Conservation (phyloP, 2,113 vertebrate genomes). For the Nestor notabilis region DNA sequence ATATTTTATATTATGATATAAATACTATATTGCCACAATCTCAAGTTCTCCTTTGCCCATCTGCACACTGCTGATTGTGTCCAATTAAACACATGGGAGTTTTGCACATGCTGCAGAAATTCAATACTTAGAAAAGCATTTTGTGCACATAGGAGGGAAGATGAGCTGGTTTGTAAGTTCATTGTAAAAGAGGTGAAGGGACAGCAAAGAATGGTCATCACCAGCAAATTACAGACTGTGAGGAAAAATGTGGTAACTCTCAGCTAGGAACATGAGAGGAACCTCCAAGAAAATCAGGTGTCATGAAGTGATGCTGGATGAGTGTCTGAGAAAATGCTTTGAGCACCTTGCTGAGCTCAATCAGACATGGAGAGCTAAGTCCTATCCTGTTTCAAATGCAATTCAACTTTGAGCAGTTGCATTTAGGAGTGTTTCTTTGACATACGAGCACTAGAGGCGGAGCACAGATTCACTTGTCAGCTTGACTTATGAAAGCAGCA, state of each 20-base stretch:
- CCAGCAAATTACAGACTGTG: not conserved
- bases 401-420: not conserved
- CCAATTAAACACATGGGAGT: not conserved
- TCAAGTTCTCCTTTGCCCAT: not conserved
- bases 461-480: not conserved
- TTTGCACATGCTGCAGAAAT: not conserved
- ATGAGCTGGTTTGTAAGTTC: not conserved
- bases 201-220: not conserved
- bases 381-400: not conserved
- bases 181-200: not conserved
- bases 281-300: not conserved
- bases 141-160: not conserved
- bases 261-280: not conserved
- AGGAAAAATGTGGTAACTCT: not conserved
- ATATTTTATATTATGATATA: not conserved
- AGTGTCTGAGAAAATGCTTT: accelerated
- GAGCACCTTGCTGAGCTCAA: not conserved
- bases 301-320: not conserved
- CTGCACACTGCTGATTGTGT: not conserved
- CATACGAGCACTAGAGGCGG: accelerated
- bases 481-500: not conserved
- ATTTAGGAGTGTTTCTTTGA: not conserved
- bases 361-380: not conserved
- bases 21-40: not conserved
- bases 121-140: not conserved